Percentiles rank a stretch among this genome's conserved stretches.
Conservation (phyloP, 2,113 vertebrate genomes). For the Ciconia stormi region DNA sequence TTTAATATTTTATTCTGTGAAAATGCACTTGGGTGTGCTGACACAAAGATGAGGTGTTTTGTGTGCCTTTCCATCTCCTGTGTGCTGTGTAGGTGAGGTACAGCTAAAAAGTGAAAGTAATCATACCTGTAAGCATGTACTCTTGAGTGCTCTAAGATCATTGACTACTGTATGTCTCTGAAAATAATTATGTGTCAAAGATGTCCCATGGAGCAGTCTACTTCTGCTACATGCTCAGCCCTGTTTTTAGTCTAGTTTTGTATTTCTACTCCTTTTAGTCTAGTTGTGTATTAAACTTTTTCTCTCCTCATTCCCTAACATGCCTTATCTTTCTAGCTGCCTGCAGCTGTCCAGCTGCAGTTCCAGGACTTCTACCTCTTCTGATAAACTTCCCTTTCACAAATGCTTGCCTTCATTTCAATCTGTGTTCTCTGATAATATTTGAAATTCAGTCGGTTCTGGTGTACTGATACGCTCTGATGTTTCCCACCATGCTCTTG, state of each 20-base stretch:
- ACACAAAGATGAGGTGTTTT: background rate
- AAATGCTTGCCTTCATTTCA: background rate
- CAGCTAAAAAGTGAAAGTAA: background rate
- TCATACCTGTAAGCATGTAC: background rate
- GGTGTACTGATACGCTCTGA: background rate
- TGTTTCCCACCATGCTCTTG: background rate
- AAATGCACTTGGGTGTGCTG: background rate
- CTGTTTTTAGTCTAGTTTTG: background rate
- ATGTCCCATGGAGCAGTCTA: background rate
- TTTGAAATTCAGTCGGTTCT: background rate
- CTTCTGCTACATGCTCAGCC: background rate
- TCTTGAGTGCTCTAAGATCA: background rate
- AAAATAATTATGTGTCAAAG: background rate
- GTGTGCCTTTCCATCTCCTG: background rate
- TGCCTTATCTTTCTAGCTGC: background rate
- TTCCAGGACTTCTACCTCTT: background rate
- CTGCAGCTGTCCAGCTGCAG: background rate
- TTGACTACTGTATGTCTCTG: background rate
- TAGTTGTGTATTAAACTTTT: background rate
- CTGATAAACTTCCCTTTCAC: background rate
- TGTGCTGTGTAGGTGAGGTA: background rate
- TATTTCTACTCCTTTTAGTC: background rate
- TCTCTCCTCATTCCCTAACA: rapidly evolving
- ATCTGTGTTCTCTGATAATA: background rate
- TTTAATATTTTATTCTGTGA: background rate